Evolutionary conservation across 2,888 invertebrate genomes (phyloP).

Genomic region (Drosophila maculinotata): DNA sequence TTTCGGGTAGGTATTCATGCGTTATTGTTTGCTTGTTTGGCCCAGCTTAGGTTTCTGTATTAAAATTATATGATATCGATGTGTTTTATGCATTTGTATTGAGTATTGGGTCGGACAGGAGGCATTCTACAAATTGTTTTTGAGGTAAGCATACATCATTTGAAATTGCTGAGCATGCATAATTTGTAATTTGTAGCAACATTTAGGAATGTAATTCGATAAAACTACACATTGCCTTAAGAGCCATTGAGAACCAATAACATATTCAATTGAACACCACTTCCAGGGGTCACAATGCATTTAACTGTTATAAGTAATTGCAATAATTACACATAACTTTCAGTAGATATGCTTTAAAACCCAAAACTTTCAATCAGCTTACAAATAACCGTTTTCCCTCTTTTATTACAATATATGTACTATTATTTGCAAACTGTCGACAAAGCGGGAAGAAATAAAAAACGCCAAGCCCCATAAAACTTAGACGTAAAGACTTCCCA

Average conservation of each 20-base stretch:
- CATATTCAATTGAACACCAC: too few species aligned
- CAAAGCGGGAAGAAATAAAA: too few species aligned
- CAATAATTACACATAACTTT: too few species aligned
- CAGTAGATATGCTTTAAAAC: too few species aligned
- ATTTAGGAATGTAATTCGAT: neutral
- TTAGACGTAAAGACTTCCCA: slow-evolving; percentile 49
- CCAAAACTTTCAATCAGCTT: slow-evolving; percentile 19
- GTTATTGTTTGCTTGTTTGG: slow-evolving; percentile 49
- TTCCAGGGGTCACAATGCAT: too few species aligned
- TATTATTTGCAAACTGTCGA: neutral
- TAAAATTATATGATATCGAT: slow-evolving; percentile 70
- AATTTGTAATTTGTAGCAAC: slow-evolving; percentile 47
- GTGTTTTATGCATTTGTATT: slow-evolving; percentile 34
- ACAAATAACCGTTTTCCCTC: slow-evolving; percentile 8
- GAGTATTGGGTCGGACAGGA: neutral
- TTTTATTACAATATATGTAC: neutral
- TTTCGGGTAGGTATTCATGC: slow-evolving; percentile 56
- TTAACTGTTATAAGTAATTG: too few species aligned
- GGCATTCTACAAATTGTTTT: slow-evolving; percentile 63
- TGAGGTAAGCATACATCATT: slow-evolving; percentile 67
- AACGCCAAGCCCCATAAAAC: slow-evolving; percentile 50
- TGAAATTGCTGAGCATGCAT: slow-evolving; percentile 57
- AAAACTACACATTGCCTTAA: too few species aligned
- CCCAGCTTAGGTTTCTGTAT: slow-evolving; percentile 48
- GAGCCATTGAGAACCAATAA: neutral